Evolutionary conservation across 37 sponge, comb jelly and placozoan genomes (phyloP), one percentile per base, ranked within the genome.

Genomic region (Agelas oroides): DNA sequence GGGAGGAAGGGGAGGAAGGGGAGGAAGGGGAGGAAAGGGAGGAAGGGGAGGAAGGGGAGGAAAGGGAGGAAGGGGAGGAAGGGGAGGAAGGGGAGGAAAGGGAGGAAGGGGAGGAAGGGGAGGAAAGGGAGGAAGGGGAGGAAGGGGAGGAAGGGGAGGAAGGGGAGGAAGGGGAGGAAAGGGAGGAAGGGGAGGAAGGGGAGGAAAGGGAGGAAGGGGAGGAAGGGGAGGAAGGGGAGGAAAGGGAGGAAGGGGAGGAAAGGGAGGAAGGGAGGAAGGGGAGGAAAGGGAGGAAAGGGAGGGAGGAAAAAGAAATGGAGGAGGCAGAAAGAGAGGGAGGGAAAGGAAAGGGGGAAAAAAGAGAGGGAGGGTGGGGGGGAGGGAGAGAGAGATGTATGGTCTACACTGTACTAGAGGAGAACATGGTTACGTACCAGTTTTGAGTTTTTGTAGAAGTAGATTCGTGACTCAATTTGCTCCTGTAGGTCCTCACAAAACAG

Each of bases 371-470:
- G n/a, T n/a, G n/a, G n/a, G n/a, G n/a, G n/a, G 23, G 24, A 65
- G 46, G 46, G 46, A 46, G 46, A 46, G 46, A 8, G 17, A 27
- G 3, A n/a, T n/a, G n/a, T n/a, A n/a, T n/a, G n/a, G n/a, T n/a
- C n/a, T n/a, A n/a, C n/a, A n/a, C n/a, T n/a, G n/a, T n/a, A n/a
- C n/a, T n/a, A n/a, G n/a, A n/a, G n/a, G 21, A 82, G 16, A 46
- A 3, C 3, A 32, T 34, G 59, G 71, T n/a, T n/a, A 8, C 53
- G 67, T 18, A 91, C 91, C 71, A 91, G 77, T 53, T 83, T 82
- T 25, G 88, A 87, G 70, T 77, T 87, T 68, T 87, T 87, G 78
- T 92, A 87, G 84, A 87, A 93, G 65, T 89, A 85, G 16, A 75
- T 69, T 33, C 93, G 58, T 21, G 85, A 75, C 37, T 85, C 63